A percentile compares a stretch with the other conserved stretches of the same genome.
Evolutionary conservation across 1,140 invertebrate genomes (phyloP).

Genomic region (Epicauta chinensis): DNA sequence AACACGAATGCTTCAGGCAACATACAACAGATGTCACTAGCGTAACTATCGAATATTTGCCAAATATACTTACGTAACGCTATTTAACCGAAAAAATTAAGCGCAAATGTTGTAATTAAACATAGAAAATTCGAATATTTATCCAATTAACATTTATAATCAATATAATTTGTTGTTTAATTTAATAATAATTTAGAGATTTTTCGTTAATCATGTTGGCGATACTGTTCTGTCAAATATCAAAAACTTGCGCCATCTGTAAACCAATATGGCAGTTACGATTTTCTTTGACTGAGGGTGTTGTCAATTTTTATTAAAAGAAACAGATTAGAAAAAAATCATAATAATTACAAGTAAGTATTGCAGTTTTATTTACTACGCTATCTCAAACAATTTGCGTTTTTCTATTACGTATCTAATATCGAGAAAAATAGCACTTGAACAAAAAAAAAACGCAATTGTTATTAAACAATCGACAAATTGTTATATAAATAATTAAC

Average conservation of each 20-base stretch:
- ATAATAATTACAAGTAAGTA: conserved; percentile 13
- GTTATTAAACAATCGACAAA: too few species aligned
- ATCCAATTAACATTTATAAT: too few species aligned
- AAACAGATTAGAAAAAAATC: conserved; percentile 19
- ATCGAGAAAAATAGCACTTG: not conserved
- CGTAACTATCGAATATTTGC: too few species aligned
- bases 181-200: too few species aligned
- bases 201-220: not conserved
- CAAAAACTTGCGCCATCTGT: conserved; percentile 3
- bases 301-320: conserved; percentile 28
- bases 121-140: too few species aligned
- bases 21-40: too few species aligned
- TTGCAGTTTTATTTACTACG: not conserved
- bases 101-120: too few species aligned
- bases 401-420: conserved; percentile 5
- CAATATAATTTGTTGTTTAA: too few species aligned
- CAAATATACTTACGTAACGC: too few species aligned
- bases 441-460: not conserved
- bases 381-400: conserved; percentile 6
- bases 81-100: too few species aligned
- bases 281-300: conserved; percentile 19
- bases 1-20: too few species aligned
- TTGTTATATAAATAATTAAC: too few species aligned
- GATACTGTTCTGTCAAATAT: not conserved
- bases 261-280: not conserved